These are phyloP conservation scores for Numenius arquata DNA, from an alignment of 2,113 vertebrate species.

Conservation along the genomic window DNA sequence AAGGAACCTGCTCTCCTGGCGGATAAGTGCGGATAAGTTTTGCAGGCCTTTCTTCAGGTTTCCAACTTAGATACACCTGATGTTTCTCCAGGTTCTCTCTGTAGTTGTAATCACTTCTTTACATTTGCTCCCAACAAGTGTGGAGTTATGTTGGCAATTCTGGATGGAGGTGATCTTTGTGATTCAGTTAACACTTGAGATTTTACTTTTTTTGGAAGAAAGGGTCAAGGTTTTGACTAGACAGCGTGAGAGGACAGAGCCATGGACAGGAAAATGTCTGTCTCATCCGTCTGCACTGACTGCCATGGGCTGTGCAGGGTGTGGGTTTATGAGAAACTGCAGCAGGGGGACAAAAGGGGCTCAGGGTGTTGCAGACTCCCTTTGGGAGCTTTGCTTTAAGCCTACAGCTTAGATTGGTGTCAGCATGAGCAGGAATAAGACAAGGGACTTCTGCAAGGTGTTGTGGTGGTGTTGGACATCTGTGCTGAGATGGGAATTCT, in stretches of 20 bases:
- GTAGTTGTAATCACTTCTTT: background rate
- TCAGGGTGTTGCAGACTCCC: too few relatives aligned
- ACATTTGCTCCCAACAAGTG: background rate
- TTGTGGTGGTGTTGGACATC: background rate
- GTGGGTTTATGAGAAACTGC: background rate
- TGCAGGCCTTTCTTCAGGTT: background rate
- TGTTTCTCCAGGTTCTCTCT: background rate
- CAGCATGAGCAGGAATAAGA: background rate
- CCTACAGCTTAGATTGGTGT: background rate
- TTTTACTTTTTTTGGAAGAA: background rate
- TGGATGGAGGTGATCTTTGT: background rate
- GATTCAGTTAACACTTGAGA: background rate
- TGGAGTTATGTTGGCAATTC: background rate
- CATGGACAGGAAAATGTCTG: too few relatives aligned
- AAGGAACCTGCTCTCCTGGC: background rate
- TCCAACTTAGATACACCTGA: background rate
- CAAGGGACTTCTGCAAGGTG: background rate
- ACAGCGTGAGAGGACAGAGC: background rate
- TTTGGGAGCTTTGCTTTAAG: background rate
- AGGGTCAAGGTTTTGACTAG: background rate
- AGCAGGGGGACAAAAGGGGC: background rate
- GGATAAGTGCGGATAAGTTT: background rate
- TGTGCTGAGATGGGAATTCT: background rate
- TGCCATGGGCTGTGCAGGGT: background rate
- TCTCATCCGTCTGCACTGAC: background rate